These are phyloP conservation scores for Phoebastria nigripes DNA, from an alignment of 2,797 vertebrate genomes.

Conservation along the genomic window DNA sequence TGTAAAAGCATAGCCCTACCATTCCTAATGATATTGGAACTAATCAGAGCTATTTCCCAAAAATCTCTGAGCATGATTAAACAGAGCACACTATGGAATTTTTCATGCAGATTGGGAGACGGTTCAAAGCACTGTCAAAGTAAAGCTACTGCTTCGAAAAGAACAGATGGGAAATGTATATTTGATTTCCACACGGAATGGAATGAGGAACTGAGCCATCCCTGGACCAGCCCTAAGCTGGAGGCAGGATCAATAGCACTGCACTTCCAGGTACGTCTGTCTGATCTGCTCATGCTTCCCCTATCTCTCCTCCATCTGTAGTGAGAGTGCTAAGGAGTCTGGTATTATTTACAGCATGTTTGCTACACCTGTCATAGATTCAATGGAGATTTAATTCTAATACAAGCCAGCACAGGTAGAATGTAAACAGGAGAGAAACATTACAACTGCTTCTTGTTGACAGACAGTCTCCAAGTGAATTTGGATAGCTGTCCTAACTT, in stretches of 20 bases:
- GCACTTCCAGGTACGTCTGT: constrained; percentile 18
- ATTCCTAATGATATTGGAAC: constrained; percentile 38
- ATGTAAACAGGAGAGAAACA: constrained; percentile 39
- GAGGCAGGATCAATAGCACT: neutral
- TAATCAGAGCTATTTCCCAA: constrained; percentile 30
- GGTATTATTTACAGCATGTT: constrained; percentile 34
- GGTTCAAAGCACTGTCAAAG: constrained; percentile 48
- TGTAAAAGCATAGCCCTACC: neutral
- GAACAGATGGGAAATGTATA: constrained; percentile 44
- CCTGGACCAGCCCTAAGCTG: constrained; percentile 8
- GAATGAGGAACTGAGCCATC: constrained; percentile 37
- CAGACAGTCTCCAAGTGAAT: neutral
- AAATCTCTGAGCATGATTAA: constrained; percentile 56
- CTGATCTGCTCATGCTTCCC: neutral
- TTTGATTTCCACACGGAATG: constrained; percentile 6
- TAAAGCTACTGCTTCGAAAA: constrained; percentile 49
- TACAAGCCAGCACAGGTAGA: constrained; percentile 57
- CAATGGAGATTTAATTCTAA: constrained; percentile 32
- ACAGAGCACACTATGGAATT: constrained; percentile 14
- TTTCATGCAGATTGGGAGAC: constrained; percentile 10
- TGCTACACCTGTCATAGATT: constrained; percentile 53
- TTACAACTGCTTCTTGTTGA: constrained; percentile 12
- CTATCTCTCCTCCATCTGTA: constrained; percentile 27
- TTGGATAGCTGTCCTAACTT: neutral
- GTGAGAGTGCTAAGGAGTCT: constrained; percentile 19